Conservation (phyloP, 2,888 invertebrate genomes). For the Xanthorhoe designata region DNA sequence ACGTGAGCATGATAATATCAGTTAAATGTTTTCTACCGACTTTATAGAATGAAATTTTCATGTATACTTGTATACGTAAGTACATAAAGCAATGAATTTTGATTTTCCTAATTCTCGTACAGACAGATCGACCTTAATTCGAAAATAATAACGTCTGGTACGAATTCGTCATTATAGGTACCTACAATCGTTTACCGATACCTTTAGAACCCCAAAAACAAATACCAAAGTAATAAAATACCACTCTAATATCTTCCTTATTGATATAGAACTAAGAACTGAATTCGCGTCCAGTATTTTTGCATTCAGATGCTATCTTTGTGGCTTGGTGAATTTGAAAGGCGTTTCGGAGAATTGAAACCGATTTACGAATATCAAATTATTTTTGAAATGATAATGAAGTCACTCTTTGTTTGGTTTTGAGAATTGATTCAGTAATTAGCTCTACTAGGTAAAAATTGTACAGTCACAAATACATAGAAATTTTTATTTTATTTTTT, state of each 20-base stretch:
- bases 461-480: too few relatives aligned
- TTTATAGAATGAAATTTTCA: too few relatives aligned
- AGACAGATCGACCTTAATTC: conserved; percentile 77
- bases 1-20: too few relatives aligned
- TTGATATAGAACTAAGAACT: background rate
- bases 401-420: conserved; percentile 25
- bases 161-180: conserved; percentile 68
- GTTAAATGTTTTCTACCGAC: too few relatives aligned
- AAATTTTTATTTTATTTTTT: too few relatives aligned
- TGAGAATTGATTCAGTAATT: conserved; percentile 7
- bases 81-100: too few relatives aligned
- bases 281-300: conserved; percentile 28
- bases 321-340: conserved; percentile 38
- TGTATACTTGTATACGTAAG: too few relatives aligned
- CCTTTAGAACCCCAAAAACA: conserved; percentile 24
- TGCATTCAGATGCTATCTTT: conserved; percentile 12
- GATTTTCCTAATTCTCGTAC: conserved; percentile 59
- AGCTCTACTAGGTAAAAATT: background rate
- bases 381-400: conserved; percentile 43
- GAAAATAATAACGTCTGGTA: conserved; percentile 81
- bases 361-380: conserved; percentile 54
- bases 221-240: conserved; percentile 6
- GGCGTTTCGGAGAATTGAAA: conserved; percentile 66
- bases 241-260: conserved; percentile 16
- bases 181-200: conserved; percentile 47